Evolutionary conservation across 2,888 invertebrate genomes (phyloP).

Genomic region (Elegia similella): DNA sequence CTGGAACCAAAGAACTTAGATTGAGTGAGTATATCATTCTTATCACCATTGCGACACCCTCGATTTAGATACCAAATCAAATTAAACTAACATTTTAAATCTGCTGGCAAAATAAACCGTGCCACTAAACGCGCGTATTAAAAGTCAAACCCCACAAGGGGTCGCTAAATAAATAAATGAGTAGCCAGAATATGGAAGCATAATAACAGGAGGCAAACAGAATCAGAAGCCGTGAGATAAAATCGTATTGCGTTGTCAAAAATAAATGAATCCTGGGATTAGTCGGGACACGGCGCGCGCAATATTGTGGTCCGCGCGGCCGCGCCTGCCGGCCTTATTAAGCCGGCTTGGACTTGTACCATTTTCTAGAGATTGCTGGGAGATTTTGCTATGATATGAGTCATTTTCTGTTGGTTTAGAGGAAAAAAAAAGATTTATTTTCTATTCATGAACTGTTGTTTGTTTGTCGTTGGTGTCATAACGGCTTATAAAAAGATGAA

Average conservation of each 20-base stretch:
- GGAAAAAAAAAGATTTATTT: neutral
- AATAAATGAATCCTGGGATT: conserved; percentile 82
- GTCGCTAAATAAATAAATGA: conserved; percentile 77
- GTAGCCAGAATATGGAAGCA: conserved; percentile 72
- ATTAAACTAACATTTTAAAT: conserved; percentile 48
- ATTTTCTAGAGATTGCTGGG: conserved; percentile 1
- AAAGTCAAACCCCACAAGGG: conserved; percentile 74
- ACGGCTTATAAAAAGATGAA: too few relatives aligned
- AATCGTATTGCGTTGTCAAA: conserved; percentile 82
- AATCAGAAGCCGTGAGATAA: conserved; percentile 81
- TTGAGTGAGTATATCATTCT: neutral
- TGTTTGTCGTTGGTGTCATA: too few relatives aligned
- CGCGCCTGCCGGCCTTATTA: conserved; percentile 67
- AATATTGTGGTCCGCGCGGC: conserved; percentile 60
- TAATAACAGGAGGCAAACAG: conserved; percentile 81
- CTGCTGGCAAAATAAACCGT: conserved; percentile 49
- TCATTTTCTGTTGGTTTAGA: neutral
- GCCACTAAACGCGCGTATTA: conserved; percentile 70
- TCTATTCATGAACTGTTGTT: too few relatives aligned
- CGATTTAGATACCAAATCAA: conserved; percentile 39
- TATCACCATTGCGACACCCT: conserved; percentile 20
- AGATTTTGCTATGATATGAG: neutral
- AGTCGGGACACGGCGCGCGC: conserved; percentile 74
- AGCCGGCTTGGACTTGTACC: conserved; percentile 39
- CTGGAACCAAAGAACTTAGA: too few relatives aligned